A percentile compares a stretch with the other conserved stretches of the same genome.
Evolutionary conservation across 2,113 vertebrate species (phyloP).

Genomic region (Tricholaema leucomelas): DNA sequence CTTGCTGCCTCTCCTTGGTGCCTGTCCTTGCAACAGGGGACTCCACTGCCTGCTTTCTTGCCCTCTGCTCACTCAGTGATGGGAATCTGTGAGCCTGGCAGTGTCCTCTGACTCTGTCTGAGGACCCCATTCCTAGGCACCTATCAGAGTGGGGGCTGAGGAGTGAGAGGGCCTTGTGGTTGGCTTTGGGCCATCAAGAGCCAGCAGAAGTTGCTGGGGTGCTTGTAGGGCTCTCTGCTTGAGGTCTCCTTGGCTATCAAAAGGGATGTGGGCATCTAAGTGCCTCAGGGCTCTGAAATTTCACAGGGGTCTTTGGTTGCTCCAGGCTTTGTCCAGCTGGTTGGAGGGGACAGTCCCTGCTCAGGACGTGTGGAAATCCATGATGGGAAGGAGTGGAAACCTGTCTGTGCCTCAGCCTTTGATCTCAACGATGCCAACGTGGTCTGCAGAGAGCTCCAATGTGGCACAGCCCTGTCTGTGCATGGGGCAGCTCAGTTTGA

Average conservation of each 20-base stretch:
- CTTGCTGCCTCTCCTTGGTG: neutral
- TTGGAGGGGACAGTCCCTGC: neutral
- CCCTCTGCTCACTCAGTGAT: neutral
- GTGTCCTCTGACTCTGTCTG: neutral
- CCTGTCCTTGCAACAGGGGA: neutral
- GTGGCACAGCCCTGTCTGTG: constrained; percentile 26
- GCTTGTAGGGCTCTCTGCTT: neutral
- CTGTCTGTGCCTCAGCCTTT: neutral
- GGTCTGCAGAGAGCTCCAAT: constrained; percentile 59
- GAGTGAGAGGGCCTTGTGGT: too few relatives aligned
- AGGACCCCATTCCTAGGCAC: neutral
- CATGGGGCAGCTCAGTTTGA: neutral
- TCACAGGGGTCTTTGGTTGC: neutral
- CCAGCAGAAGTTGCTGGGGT: neutral
- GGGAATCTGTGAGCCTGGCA: neutral
- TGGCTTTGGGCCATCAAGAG: neutral
- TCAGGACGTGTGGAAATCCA: neutral
- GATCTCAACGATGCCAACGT: neutral
- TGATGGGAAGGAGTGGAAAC: neutral
- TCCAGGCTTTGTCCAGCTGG: neutral
- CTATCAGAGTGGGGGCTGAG: too few relatives aligned
- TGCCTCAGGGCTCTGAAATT: neutral
- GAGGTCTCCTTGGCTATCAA: too few relatives aligned
- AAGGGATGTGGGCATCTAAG: too few relatives aligned
- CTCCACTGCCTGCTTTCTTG: neutral